Conservation (phyloP, 1,140 invertebrate species). For the Eubasilissa regina region DNA sequence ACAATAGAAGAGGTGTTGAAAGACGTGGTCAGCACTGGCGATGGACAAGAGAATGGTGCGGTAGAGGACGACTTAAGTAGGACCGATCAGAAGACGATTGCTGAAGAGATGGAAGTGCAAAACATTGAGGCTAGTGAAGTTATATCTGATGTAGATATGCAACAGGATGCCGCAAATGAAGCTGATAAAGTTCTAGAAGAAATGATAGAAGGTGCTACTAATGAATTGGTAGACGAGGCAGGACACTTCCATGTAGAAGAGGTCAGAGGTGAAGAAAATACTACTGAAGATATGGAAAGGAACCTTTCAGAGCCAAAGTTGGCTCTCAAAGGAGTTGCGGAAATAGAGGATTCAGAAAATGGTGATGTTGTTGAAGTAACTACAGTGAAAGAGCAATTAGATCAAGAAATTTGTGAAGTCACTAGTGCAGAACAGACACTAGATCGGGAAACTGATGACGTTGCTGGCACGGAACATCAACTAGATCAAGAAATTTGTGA, state of each 20-base stretch:
- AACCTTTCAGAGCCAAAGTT: not conserved
- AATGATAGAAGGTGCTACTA: slow-evolving; percentile 3
- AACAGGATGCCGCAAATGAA: not conserved
- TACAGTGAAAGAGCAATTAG: not conserved
- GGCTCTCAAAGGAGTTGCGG: not conserved
- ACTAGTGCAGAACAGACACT: no score
- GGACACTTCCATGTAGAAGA: not conserved
- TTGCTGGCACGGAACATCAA: no score
- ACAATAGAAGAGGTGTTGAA: slow-evolving; percentile 36
- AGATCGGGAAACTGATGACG: no score
- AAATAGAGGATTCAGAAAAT: not conserved
- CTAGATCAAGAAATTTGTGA: no score
- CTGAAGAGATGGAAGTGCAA: not conserved
- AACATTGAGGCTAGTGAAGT: not conserved
- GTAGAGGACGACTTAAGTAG: not conserved
- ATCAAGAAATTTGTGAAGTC: no score
- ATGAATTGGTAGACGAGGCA: slow-evolving; percentile 9
- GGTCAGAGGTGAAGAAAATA: not conserved
- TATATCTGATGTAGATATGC: slow-evolving; percentile 1
- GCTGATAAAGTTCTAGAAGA: slow-evolving; percentile 5
- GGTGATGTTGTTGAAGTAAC: no score
- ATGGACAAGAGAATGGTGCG: not conserved
- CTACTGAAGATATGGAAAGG: not conserved
- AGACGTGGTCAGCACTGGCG: not conserved
- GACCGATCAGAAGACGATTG: not conserved